Base-by-base conservation (phyloP, 2,797 vertebrate genomes). In the Vespertilio murinus region DNA sequence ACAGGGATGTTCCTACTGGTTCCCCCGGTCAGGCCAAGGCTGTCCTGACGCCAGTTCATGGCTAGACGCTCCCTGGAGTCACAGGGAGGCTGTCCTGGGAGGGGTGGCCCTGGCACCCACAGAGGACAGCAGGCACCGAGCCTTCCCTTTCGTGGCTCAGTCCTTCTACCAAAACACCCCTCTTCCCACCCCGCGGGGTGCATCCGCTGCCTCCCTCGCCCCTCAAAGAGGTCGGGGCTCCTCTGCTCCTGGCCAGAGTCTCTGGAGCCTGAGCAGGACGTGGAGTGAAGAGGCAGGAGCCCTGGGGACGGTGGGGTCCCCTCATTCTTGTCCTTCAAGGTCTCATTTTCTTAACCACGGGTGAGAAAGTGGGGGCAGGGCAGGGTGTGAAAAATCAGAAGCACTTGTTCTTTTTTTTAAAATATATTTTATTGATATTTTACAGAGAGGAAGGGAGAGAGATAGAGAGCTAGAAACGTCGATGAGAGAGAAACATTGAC, bases 71-170 rank as follows among this genome's bases (percentile, higher is more conserved):
- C 10, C 33, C 40, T 2, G 80, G 28, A 23, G 33, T 16, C 0
- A 0, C 7, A 13, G n/a, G n/a, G 11, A 71, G 33, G 47, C 30
- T 52, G 22, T 47, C n/a, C 16, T 18, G 10, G 35, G 33, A 40
- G 5, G 40, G 61, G 42, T 16, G 49, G 80, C 40, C 6, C 0
- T 0, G 2, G 17, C 4, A 22, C 18, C n/a, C 49, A 18, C 35
- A 1, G 1, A 18, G 23, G 20, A 35, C 1, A 0, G 22, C 49
- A 16, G 3, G n/a, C 20, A 10, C 18, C 2, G 23, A 20, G 23
- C 18, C 33, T 54, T 52, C 22, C 40, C 28, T 80, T 11, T 0
- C 1, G 2, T 16, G 56, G 59, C 42, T 42, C 1, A 0, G 88
- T 30, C 28, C 17, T 78, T 28, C 69, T 81, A 8, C 73, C 71